phyloP scores from a whole-genome alignment of 92 coral and sea anemone species.

The Micromussa lordhowensis region DNA sequence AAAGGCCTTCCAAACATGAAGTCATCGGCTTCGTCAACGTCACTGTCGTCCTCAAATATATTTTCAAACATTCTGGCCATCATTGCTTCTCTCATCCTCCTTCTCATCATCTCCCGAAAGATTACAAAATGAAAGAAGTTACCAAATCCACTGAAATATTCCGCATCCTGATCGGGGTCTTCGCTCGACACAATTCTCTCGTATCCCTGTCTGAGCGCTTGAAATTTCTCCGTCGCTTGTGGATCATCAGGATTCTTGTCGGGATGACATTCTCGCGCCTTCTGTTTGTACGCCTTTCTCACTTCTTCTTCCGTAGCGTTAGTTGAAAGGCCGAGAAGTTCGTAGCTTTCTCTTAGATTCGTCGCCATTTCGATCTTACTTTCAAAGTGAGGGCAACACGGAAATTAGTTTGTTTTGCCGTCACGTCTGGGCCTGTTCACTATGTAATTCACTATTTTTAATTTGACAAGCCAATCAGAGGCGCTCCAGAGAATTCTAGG shows the following conservation, averaged over 20 bases:
- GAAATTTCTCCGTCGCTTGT: constrained; percentile 71
- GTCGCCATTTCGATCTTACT: constrained; percentile 54
- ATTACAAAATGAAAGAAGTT: constrained; percentile 47
- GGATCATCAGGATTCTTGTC: constrained; percentile 81
- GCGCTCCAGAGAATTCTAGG: constrained; percentile 19
- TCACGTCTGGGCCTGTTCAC: not conserved
- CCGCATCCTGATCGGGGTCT: constrained; percentile 42
- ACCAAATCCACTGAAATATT: constrained; percentile 46
- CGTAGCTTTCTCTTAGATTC: constrained; percentile 70
- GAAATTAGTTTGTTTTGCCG: not conserved
- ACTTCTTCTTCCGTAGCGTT: constrained; percentile 79
- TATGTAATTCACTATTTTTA: not conserved
- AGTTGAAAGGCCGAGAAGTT: constrained; percentile 70
- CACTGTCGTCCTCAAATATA: constrained; percentile 42
- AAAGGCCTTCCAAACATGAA: constrained; percentile 44
- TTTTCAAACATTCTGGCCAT: constrained; percentile 57
- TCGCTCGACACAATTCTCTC: constrained; percentile 48
- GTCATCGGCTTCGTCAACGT: constrained; percentile 31
- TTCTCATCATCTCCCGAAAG: constrained; percentile 56
- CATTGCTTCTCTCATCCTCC: constrained; percentile 46
- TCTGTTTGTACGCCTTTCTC: constrained; percentile 71
- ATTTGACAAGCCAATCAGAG: constrained; percentile 23
- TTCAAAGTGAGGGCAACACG: not conserved
- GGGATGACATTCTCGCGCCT: constrained; percentile 84
- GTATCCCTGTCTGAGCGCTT: constrained; percentile 75